Evolutionary conservation across 2,797 vertebrate species (phyloP), one percentile per base, ranked within the genome.

Genomic region (Psittacula echo): DNA sequence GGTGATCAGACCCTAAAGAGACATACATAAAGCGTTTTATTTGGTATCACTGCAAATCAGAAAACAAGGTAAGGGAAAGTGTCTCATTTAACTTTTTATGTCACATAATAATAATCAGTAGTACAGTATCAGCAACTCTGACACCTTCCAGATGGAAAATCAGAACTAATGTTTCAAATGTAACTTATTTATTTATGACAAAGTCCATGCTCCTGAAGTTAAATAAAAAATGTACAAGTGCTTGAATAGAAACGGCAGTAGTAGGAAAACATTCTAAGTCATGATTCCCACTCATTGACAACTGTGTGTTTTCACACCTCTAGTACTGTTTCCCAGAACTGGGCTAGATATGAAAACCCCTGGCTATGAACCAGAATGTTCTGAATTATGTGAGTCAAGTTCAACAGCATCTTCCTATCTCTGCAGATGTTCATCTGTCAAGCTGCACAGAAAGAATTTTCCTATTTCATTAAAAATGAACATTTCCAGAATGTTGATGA

Each of bases 1-100:
- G 99, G 96, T 99, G 99, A 96, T 99, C 99, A 39, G 99, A 99
- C 45, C 99, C 99, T 99, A 91, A 24, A 56, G 72, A 93, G 61
- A 97, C 39, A 97, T 12, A 94, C 11, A 39, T 21, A 87, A 92
- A 73, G 15, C 18, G 51, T 21, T 48, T 80, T 81, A 76, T 47
- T 91, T 56, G 27, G 10, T 51, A 88, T 66, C 51, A 66, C 24
- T 42, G 5, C 15, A 73, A 73, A 53, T 29, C 19, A 79, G 54
- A 73, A 91, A 92, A 70, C 18, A 86, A 89, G 12, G 44, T 39
- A 21, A 75, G 26, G 26, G 75, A 34, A 62, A 70, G 87, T 13
- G 27, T 41, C 47, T 86, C 23, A 32, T 68, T 50, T 81, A 70
- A 75, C 10, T 76, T 64, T 56, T 24, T 20, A 50, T 1, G 21